Evolutionary conservation across 2,888 invertebrate genomes (phyloP).

Genomic region (Perdita meconis): DNA sequence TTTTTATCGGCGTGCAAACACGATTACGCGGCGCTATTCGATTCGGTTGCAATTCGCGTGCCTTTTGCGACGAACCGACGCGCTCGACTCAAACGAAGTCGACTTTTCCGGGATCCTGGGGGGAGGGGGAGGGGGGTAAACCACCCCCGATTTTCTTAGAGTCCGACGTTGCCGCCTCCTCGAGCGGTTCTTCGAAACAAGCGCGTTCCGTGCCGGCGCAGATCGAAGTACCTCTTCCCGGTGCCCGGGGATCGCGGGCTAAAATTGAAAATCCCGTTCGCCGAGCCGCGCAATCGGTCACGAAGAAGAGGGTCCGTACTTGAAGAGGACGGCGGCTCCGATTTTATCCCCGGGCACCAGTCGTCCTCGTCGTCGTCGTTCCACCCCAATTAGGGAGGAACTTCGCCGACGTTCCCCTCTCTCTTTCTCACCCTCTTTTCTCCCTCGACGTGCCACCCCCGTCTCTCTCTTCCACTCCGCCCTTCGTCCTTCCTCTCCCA

Average conservation of each 20-base stretch:
- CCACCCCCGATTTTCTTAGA: no score
- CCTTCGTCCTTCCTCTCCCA: constrained; percentile 11
- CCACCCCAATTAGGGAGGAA: constrained; percentile 81
- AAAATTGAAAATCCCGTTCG: constrained; percentile 70
- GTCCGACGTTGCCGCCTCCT: no score
- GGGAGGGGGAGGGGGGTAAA: no score
- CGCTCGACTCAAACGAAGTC: no score
- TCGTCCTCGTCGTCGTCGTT: constrained; percentile 61
- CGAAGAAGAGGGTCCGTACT: constrained; percentile 71
- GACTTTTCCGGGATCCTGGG: no score
- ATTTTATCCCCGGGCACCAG: constrained; percentile 72
- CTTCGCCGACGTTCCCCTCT: constrained; percentile 69
- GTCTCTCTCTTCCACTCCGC: constrained; percentile 29
- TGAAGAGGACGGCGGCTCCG: constrained; percentile 70
- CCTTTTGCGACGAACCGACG: no score
- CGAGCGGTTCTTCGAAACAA: constrained; percentile 46
- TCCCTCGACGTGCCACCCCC: constrained; percentile 13
- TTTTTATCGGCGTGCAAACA: neutral
- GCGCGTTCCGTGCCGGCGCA: constrained; percentile 43
- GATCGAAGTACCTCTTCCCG: constrained; percentile 59
- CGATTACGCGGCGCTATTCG: no score
- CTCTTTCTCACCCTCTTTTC: constrained; percentile 28
- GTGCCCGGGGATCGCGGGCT: constrained; percentile 42
- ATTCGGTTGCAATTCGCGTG: no score
- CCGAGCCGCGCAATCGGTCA: constrained; percentile 73